phyloP scores from a whole-genome alignment of 1,140 invertebrate species.

The Nautilus pompilius region DNA sequence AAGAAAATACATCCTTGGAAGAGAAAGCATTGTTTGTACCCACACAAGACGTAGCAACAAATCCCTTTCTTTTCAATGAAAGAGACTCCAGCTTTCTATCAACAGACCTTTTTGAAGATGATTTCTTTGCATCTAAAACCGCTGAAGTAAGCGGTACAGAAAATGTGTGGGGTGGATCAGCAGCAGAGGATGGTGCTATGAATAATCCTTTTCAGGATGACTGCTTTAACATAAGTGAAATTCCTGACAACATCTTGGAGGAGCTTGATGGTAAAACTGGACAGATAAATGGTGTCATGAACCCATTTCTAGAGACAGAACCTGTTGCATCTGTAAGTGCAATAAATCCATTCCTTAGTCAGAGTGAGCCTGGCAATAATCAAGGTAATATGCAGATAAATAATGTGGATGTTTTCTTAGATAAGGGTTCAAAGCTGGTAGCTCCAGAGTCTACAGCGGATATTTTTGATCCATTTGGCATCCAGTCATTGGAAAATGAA shows the following conservation, averaged over 20 bases:
- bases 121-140: conserved; percentile 29
- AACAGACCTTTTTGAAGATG: conserved; percentile 31
- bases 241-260: conserved; percentile 6
- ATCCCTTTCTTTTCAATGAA: no score
- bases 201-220: conserved; percentile 46
- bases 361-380: background rate
- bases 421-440: conserved; percentile 2
- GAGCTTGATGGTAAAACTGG: conserved; percentile 1
- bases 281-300: conserved; percentile 8
- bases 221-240: conserved; percentile 26
- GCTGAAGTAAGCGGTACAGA: conserved; percentile 9
- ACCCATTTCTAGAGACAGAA: conserved; percentile 26
- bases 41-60: no score
- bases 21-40: no score
- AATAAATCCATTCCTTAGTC: conserved; percentile 27
- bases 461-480: conserved; percentile 22
- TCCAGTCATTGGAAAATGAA: conserved; percentile 9
- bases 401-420: conserved; percentile 8
- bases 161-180: conserved; percentile 20
- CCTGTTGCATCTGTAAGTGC: background rate
- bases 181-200: conserved; percentile 1
- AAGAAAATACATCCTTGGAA: no score
- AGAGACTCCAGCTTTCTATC: no score
- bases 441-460: conserved; percentile 6
- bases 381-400: conserved; percentile 4